Evolutionary conservation across 2,888 invertebrate species (phyloP), one percentile per base, ranked within the genome.

Genomic region (Dolomedes plantarius): DNA sequence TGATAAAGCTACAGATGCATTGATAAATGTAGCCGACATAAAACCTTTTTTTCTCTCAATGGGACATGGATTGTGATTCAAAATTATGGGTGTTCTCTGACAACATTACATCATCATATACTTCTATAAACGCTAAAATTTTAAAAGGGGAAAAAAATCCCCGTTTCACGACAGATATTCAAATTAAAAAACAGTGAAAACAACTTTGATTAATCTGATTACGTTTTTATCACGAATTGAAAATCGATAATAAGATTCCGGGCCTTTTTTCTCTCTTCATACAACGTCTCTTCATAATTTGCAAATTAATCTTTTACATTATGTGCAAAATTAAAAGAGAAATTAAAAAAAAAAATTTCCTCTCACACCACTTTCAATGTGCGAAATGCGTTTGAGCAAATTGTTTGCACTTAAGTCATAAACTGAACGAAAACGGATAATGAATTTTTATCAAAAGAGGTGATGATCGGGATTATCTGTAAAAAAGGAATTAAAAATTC

Each of bases 281-380:
- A 41, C 46, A 80, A 46, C 67, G 65, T 65, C 56, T 64, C 68
- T 82, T 75, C 64, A 75, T 74, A 82, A 82, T 82, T 82, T 71
- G 82, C 69, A 69, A 85, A 85, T 85, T 85, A 85, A 85, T 85
- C 77, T 85, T 73, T 77, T 65, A 67, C 76, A 46, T 76, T 28
- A 72, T 72, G 71, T 71, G 56, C 27, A 71, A 83, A 65, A 71
- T 69, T 64, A 39, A 69, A 31, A 69, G 19, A 0, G 69, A 46
- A 62, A 28, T 29, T 62, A 67, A 79, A 71, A 46, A 56, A 56
- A 62, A 23, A 64, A 46, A 77, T 32, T 16, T 32, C n/a, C n/a
- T 29, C 65, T 16, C 50, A 46, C 68, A 23, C 27, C 36, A 7
- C 41, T 28, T 62, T 67, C 69, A 31, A 64, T 56, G 41, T 76